Evolutionary conservation across 2,888 invertebrate genomes (phyloP), one percentile per base, ranked within the genome.

Genomic region (Sesamia inferens): DNA sequence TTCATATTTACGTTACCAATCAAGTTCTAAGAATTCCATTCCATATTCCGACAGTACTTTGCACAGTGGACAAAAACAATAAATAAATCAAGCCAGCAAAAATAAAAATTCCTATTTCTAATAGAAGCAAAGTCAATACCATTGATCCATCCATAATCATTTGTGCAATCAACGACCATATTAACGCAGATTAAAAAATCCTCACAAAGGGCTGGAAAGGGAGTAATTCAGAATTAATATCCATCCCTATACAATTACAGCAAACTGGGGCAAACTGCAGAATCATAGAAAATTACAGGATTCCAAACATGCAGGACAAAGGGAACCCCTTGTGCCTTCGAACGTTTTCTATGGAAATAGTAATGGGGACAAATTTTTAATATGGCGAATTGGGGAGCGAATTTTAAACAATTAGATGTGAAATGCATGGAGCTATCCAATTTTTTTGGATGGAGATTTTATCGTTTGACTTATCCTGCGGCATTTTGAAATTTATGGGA

Each of bases 251-350:
- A 89, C 92, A 94, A 94, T 95, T 93, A 94, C 92, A 88, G 88
- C 89, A 91, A 92, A 82, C 88, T 89, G 91, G 91, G 88, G 88
- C 93, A 93, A 94, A 94, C 92, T 93, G 93, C 92, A 92, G 92
- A 94, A 92, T 94, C 94, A 92, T 93, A 93, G 94, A 90, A 95
- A 95, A 95, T 95, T 95, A 94, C 93, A 91, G 93, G 94, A 95
- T 93, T 93, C 92, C 90, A 93, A 94, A 94, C 93, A 94, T 88
- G 89, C 48, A 67, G 74, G 86, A 94, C 93, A 94, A 94, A 90
- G 85, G 92, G 76, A 79, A 81, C 93, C 94, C 95, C 92, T 91
- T 90, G 76, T 81, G 86, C 84, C 87, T 87, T 90, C 87, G 86
- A 89, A 91, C 63, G 89, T 89, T 87, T 88, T 91, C 90, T 88